Evolutionary conservation across 2,888 invertebrate species (phyloP).

Genomic region (Tineola bisselliella): DNA sequence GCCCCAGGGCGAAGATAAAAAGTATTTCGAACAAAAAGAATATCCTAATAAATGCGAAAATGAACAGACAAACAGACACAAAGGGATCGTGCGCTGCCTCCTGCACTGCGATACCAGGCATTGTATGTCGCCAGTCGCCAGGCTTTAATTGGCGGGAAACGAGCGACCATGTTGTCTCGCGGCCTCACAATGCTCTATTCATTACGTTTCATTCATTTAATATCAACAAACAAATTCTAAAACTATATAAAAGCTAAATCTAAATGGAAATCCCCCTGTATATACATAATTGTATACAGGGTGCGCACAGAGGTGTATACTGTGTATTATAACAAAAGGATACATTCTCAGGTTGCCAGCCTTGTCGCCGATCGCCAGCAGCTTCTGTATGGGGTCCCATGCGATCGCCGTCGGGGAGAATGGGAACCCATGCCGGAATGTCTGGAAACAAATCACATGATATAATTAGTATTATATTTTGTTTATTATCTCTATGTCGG

Average conservation of each 20-base stretch:
- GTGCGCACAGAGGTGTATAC: no score
- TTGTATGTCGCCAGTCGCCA: neutral
- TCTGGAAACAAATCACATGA: conserved; percentile 70
- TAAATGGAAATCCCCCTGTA: no score
- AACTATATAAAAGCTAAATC: no score
- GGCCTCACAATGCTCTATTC: neutral
- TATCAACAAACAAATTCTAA: no score
- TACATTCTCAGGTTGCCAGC: conserved; percentile 95
- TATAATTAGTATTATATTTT: no score
- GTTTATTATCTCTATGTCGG: no score
- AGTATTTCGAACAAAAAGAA: neutral
- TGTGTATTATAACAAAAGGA: no score
- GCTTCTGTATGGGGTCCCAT: conserved; percentile 97
- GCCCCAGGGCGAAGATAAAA: conserved; percentile 1
- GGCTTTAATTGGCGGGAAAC: neutral
- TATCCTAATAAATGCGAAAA: conserved; percentile 1
- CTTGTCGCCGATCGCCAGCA: conserved; percentile 97
- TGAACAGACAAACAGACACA: neutral
- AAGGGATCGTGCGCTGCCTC: neutral
- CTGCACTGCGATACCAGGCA: neutral
- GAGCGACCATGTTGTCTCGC: neutral
- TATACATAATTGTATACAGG: no score
- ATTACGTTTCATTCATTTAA: no score
- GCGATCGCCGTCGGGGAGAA: conserved; percentile 96
- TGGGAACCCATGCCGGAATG: conserved; percentile 98